Conservation (phyloP, 2,797 vertebrate species). For the Geotrypetes seraphini region DNA sequence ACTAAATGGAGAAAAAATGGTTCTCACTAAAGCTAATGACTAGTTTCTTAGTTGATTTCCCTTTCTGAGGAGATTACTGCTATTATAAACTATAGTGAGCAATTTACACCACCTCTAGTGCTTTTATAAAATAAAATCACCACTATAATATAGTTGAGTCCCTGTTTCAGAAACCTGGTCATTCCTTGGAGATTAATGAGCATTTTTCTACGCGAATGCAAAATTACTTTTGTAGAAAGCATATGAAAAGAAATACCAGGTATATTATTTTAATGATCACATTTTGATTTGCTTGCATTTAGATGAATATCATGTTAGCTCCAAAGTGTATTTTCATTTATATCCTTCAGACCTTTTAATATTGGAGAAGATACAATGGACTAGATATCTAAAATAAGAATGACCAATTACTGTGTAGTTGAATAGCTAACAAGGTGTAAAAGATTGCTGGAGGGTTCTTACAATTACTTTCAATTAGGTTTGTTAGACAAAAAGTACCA, state of each 20-base stretch:
- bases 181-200: slow-evolving; percentile 36
- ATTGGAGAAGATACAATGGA: slow-evolving; percentile 1
- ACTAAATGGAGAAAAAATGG: slow-evolving; percentile 4
- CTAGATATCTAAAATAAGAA: slow-evolving; percentile 8
- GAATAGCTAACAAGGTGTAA: slow-evolving; percentile 8
- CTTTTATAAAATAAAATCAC: slow-evolving; percentile 23
- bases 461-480: slow-evolving; percentile 9
- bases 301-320: slow-evolving; percentile 13
- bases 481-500: slow-evolving; percentile 15
- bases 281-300: slow-evolving; percentile 23
- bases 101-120: slow-evolving; percentile 26
- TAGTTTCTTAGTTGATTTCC: slow-evolving; percentile 22
- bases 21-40: too few relatives aligned
- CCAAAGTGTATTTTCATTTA: slow-evolving; percentile 24
- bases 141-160: slow-evolving; percentile 18
- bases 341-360: slow-evolving; percentile 19
- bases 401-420: slow-evolving; percentile 1
- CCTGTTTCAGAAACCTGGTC: slow-evolving; percentile 26
- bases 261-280: slow-evolving; percentile 22
- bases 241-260: slow-evolving; percentile 29
- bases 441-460: background rate
- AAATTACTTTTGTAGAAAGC: slow-evolving; percentile 25
- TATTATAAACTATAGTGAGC: slow-evolving; percentile 25
- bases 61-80: slow-evolving; percentile 10
- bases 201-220: slow-evolving; percentile 34